Conservation (phyloP, 2,113 vertebrate species). For the Cercopithecus mona region DNA sequence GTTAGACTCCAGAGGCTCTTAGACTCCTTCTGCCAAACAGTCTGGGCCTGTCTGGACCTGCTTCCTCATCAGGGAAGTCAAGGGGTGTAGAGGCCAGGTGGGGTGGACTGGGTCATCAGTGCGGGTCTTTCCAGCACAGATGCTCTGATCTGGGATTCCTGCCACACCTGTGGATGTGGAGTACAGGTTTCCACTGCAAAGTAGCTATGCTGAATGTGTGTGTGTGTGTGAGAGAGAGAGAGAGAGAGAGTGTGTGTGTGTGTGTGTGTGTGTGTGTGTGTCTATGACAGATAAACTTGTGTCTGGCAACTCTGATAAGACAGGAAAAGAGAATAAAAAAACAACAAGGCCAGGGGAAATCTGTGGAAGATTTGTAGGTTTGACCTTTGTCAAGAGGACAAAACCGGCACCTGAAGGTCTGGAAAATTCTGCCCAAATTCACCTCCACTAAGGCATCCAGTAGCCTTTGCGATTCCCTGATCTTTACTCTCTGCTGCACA, state of each 20-base stretch:
- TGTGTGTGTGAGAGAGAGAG: not conserved
- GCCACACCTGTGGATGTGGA: too few species aligned
- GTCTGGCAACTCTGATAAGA: not conserved
- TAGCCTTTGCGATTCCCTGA: not conserved
- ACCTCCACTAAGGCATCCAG: not conserved
- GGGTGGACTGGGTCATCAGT: accelerated
- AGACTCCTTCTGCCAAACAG: not conserved
- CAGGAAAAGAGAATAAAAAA: not conserved
- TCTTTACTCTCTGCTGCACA: not conserved
- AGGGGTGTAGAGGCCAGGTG: not conserved
- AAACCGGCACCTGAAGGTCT: not conserved
- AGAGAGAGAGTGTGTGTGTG: too few species aligned
- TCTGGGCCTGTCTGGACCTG: not conserved
- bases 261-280: too few species aligned
- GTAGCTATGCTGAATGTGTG: not conserved
- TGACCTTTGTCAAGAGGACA: not conserved
- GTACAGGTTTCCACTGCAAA: not conserved
- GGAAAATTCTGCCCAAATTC: not conserved
- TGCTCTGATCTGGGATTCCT: not conserved
- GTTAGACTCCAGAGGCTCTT: not conserved
- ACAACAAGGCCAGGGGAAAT: not conserved
- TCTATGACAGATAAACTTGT: not conserved
- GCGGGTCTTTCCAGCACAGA: not conserved
- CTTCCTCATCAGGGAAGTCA: not conserved
- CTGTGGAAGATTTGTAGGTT: not conserved